phyloP scores from a whole-genome alignment of 1,140 invertebrate species.

The Neocloeon triangulifer region DNA sequence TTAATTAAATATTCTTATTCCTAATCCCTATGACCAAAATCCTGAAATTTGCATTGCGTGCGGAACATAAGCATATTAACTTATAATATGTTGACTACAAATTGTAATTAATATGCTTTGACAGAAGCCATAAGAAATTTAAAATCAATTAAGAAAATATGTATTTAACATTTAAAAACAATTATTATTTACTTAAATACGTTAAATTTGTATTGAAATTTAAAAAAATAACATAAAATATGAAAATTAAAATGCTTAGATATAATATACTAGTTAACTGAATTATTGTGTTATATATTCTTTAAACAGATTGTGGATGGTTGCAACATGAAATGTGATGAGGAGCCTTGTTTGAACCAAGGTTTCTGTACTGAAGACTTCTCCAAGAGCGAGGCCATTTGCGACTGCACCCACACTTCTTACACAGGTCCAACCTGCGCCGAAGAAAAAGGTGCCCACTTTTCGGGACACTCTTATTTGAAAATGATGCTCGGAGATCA shows the following conservation, averaged over 20 bases:
- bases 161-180: too few species aligned
- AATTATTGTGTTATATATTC: slow-evolving; percentile 14
- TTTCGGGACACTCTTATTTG: slow-evolving; percentile 61
- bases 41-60: too few species aligned
- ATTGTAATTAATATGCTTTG: too few species aligned
- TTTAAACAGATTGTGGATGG: slow-evolving; percentile 44
- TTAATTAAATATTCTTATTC: too few species aligned
- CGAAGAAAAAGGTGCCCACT: slow-evolving; percentile 65
- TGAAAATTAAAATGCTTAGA: background rate
- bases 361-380: slow-evolving; percentile 78
- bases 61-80: too few species aligned
- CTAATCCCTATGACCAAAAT: too few species aligned
- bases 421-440: slow-evolving; percentile 55
- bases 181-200: too few species aligned
- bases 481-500: slow-evolving; percentile 48
- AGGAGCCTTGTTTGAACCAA: slow-evolving; percentile 64
- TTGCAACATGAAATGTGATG: slow-evolving; percentile 75
- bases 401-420: slow-evolving; percentile 70
- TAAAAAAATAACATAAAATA: background rate
- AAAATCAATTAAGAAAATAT: too few species aligned
- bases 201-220: background rate
- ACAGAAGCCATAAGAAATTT: too few species aligned
- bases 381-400: slow-evolving; percentile 54
- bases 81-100: too few species aligned
- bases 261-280: background rate